Percentiles rank a stretch among this genome's conserved stretches.
Conservation (phyloP, 2,888 invertebrate genomes). For the Drosophila nr. perissopoda region DNA sequence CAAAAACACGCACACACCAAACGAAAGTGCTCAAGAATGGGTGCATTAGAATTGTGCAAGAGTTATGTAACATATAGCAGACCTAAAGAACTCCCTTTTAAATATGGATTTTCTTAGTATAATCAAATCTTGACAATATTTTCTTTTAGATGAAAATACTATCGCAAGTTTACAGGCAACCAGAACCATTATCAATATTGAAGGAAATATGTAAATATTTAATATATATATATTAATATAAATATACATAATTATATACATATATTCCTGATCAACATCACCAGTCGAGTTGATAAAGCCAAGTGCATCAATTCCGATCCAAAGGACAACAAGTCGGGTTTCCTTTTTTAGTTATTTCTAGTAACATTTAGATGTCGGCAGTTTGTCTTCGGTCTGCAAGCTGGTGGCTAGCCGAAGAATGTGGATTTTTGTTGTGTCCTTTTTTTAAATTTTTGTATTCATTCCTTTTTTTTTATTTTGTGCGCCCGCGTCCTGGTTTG, state of each 20-base stretch:
- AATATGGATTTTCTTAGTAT: not conserved
- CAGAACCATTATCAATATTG: not conserved
- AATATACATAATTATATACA: too few species aligned
- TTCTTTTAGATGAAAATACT: not conserved
- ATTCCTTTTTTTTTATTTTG: constrained; percentile 1
- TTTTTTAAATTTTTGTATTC: constrained; percentile 20
- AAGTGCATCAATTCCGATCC: not conserved
- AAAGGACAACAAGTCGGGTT: not conserved
- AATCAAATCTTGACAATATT: not conserved
- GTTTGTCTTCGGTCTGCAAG: not conserved
- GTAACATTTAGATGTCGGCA: not conserved
- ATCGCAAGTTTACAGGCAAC: not conserved
- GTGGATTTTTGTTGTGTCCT: not conserved
- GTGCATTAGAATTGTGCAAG: not conserved
- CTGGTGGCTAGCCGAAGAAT: not conserved
- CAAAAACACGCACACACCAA: not conserved
- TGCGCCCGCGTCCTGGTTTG: constrained; percentile 22
- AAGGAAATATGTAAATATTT: not conserved
- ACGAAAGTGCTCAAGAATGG: not conserved
- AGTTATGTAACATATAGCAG: not conserved
- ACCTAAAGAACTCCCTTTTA: not conserved
- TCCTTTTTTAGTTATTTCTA: not conserved
- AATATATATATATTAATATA: too few species aligned
- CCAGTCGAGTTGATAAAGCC: not conserved
- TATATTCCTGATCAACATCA: not conserved